These are phyloP conservation scores for Hycleus cichorii DNA, from an alignment of 1,140 invertebrate species.

Conservation along the genomic window DNA sequence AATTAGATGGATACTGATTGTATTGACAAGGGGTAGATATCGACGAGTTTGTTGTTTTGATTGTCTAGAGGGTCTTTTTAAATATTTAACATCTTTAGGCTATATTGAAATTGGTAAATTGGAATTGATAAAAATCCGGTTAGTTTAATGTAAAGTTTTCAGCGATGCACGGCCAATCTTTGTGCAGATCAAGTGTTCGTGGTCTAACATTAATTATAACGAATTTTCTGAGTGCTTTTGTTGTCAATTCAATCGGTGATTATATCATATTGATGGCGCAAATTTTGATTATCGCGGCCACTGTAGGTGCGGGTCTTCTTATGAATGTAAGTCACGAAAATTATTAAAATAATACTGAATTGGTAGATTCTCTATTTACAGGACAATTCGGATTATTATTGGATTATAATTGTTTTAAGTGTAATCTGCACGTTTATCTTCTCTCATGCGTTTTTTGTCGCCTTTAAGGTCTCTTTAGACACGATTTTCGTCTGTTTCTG, in stretches of 20 bases:
- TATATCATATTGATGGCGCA: constrained; percentile 7
- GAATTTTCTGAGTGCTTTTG: constrained; percentile 10
- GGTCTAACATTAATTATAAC: constrained; percentile 8
- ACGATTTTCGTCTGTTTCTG: constrained; percentile 77
- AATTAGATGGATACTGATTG: not conserved
- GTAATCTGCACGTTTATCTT: not conserved
- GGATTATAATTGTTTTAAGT: not conserved
- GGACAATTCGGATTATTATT: no score
- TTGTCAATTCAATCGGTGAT: constrained; percentile 12
- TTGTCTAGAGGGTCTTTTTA: constrained; percentile 6
- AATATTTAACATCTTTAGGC: constrained; percentile 9
- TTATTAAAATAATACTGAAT: not conserved
- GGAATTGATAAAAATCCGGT: no score
- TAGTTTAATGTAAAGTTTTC: not conserved
- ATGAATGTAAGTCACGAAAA: constrained; percentile 1
- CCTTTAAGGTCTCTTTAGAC: constrained; percentile 54
- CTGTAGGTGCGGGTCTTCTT: constrained; percentile 1
- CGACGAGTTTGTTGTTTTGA: constrained; percentile 1
- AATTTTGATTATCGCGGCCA: constrained; percentile 4
- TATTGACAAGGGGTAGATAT: not conserved
- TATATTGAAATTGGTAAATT: constrained; percentile 12
- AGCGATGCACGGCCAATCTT: constrained; percentile 15
- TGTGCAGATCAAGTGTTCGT: constrained; percentile 9
- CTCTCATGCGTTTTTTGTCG: constrained; percentile 1
- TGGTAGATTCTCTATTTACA: no score